Percentiles rank a stretch among this genome's conserved stretches.
These are phyloP conservation scores for Lasioglossum leucozonium DNA, from an alignment of 2,888 invertebrate species.

Conservation along the genomic window DNA sequence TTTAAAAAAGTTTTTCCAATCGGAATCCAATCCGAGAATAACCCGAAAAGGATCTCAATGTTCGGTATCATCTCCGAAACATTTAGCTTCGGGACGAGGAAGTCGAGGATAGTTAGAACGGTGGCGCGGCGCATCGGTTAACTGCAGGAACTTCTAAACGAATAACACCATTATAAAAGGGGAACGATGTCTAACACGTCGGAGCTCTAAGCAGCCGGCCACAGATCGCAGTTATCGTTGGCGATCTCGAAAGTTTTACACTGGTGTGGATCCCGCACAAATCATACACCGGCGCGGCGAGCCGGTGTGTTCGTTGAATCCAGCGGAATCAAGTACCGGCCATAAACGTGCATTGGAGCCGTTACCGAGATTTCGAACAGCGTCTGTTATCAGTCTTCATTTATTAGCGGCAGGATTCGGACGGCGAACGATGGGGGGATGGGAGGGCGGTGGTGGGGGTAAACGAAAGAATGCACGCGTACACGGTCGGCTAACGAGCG, in stretches of 20 bases:
- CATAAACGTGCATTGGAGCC: not conserved
- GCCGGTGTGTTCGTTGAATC: not conserved
- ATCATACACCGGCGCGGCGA: not conserved
- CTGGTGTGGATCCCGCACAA: not conserved
- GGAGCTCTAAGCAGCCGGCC: not conserved
- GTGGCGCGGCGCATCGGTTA: not conserved
- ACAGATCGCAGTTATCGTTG: slow-evolving; percentile 6
- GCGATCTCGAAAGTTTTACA: not conserved
- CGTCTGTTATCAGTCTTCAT: slow-evolving; percentile 13
- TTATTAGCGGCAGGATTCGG: not conserved
- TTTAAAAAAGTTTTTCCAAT: too few species aligned
- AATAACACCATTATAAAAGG: not conserved
- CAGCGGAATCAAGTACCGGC: not conserved
- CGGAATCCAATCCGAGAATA: too few species aligned
- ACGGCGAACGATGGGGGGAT: not conserved
- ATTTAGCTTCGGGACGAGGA: not conserved
- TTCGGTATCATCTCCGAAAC: not conserved
- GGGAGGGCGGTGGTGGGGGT: not conserved
- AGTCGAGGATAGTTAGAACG: not conserved
- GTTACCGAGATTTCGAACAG: slow-evolving; percentile 7
- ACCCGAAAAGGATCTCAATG: too few species aligned
- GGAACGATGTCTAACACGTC: not conserved
- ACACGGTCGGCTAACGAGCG: slow-evolving; percentile 73
- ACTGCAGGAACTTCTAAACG: not conserved
- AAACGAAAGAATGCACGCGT: slow-evolving; percentile 26